Evolutionary conservation across 2,113 vertebrate species (phyloP).

Genomic region (Rhinoderma darwinii): DNA sequence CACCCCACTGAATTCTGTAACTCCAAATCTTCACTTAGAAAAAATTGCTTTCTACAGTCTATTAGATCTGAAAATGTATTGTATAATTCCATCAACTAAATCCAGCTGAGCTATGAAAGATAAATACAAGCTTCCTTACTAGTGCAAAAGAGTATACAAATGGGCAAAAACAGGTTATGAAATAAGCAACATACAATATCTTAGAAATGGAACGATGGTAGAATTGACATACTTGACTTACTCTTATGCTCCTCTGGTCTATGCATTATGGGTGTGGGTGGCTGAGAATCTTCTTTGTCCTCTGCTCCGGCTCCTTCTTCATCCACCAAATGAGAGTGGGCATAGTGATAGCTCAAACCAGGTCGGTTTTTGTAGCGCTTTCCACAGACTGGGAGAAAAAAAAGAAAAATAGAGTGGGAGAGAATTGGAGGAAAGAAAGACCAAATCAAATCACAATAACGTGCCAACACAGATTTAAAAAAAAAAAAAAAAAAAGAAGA

Average conservation of each 20-base stretch:
- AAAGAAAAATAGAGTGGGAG: background rate
- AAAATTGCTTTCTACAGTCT: no score
- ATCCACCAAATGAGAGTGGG: constrained; percentile 95
- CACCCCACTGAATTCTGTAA: background rate
- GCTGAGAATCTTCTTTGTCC: constrained; percentile 87
- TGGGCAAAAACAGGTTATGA: background rate
- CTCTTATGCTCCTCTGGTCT: constrained; percentile 87
- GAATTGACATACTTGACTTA: constrained; percentile 65
- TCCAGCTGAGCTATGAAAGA: background rate
- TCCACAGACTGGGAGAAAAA: constrained; percentile 83
- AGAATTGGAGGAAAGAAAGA: background rate
- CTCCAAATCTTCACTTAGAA: background rate
- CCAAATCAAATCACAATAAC: background rate
- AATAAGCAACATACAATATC: background rate
- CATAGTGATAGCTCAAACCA: constrained; percentile 94
- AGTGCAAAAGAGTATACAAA: no score
- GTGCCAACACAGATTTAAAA: no score
- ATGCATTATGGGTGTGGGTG: constrained; percentile 79
- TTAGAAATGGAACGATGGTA: background rate
- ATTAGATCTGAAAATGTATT: no score
- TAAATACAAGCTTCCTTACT: no score
- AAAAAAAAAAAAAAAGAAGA: background rate
- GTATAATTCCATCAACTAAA: background rate
- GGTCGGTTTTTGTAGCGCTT: constrained; percentile 98
- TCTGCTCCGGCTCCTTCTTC: constrained; percentile 84